Evolutionary conservation across 2,888 invertebrate genomes (phyloP), one percentile per base, ranked within the genome.

Genomic region (Xanthorhoe designata): DNA sequence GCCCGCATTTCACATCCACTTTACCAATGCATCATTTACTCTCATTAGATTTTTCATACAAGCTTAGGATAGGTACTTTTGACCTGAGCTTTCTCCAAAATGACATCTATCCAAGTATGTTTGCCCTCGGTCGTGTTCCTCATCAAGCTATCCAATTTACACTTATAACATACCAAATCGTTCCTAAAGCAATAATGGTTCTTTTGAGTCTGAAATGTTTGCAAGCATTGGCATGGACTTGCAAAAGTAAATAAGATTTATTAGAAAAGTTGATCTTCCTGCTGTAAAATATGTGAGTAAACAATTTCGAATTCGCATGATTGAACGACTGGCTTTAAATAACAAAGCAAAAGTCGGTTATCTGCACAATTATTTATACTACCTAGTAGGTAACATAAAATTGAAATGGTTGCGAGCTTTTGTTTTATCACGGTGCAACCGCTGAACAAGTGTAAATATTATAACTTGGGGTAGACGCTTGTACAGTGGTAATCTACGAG

Each of bases 191-290:
- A 38, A 2, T 8, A n/a, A 38, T 38, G 35, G 35, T 38, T 38
- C 35, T 9, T 24, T 24, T 24, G 2, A 24, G 24, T 24, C 24
- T 24, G 24, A 24, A 32, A 32, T 38, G 29, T 8, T 45, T 45
- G 45, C 10, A 13, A 45, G 29, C 38, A 15, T 50, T 17, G 50
- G 17, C 42, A 8, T 50, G 17, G 52, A 56, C 62, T 29, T 49
- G 18, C 38, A 6, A 4, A 56, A 42, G 55, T 49, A 42, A 62
- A 55, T 56, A 63, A 45, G 45, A 52, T 63, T 63, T 63, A 63
- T 63, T 56, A 29, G 42, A n/a, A 52, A 63, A 62, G 55, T 62
- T 62, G 18, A 1, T 57, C 18, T 56, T 51, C 51, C 56, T 56
- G 50, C 29, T 45, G 32, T 57, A 63, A 63, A 63, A 63, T 45